Conservation (phyloP, 2,113 vertebrate species). For the Mirza zaza region DNA sequence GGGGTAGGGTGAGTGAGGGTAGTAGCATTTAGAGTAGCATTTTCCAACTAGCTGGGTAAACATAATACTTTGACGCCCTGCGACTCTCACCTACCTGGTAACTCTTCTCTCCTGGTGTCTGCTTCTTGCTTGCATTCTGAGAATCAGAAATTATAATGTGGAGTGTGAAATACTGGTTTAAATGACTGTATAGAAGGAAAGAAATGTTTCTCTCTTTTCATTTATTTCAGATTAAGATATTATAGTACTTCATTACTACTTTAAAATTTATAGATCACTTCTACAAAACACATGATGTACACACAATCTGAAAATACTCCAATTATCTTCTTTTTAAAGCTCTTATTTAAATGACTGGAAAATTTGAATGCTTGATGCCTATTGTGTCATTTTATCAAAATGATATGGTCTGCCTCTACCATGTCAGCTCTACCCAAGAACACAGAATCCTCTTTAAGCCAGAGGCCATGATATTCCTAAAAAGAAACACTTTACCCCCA, state of each 20-base stretch:
- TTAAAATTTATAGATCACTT: background rate
- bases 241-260: background rate
- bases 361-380: background rate
- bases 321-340: slow-evolving; percentile 20
- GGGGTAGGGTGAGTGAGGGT: background rate
- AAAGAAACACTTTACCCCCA: background rate
- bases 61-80: background rate
- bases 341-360: background rate
- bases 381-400: background rate
- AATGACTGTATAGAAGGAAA: background rate
- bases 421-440: background rate
- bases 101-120: background rate
- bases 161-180: background rate
- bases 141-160: slow-evolving; percentile 10
- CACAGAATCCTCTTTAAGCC: background rate
- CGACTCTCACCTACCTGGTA: background rate
- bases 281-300: background rate
- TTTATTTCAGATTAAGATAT: background rate
- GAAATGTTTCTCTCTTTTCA: background rate
- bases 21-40: background rate
- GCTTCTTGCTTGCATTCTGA: background rate
- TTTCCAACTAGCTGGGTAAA: slow-evolving; percentile 6
- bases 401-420: background rate
- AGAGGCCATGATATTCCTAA: background rate
- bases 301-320: background rate